Evolutionary conservation across 2,888 invertebrate genomes (phyloP), one percentile per base, ranked within the genome.

Genomic region (Azorinus chamasolen): DNA sequence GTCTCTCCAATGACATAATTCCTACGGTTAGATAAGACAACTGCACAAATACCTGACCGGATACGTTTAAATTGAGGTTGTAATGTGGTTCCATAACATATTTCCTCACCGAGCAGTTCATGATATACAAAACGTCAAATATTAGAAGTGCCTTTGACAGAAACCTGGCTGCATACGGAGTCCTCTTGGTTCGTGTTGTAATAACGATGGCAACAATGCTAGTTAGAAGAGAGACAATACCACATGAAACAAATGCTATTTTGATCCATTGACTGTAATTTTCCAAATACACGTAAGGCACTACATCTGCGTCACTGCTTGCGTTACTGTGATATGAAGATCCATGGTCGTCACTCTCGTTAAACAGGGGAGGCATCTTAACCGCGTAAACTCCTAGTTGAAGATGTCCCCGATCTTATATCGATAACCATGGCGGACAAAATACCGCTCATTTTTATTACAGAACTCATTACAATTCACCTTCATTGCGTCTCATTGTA

Each of bases 1-100:
- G 53, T 14, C 68, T 22, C 25, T 69, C 68, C 10, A 53, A 16
- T 8, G 68, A 32, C 59, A 69, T 53, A 45, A 69, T 45, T 1
- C 51, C 25, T 8, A 61, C 22, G 22, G 51, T 61, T 4, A 54
- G 3, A 12, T 51, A 45, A 3, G 45, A 41, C 14, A 69, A 10
- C 12, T 24, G 32, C 10, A 25, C 20, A 0, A 46, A 20, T 1
- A 53, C 20, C 16, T 27, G 53, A 2, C 53, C 68, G 5, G 53
- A 14, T 6, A 46, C 32, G 8, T 37, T 27, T 0, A 69, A 32
- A 12, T 32, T 32, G 22, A 54, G 12, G 24, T 69, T 59, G 0
- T 32, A n/a, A 12, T 25, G 25, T 6, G 68, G 54, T 25, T 61
- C n/a, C 12, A 18, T 16, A 24, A 61, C 41, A 27, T 59, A 69